Evolutionary conservation across 2,797 vertebrate species (phyloP), one percentile per base, ranked within the genome.

Genomic region (Mycteria americana): DNA sequence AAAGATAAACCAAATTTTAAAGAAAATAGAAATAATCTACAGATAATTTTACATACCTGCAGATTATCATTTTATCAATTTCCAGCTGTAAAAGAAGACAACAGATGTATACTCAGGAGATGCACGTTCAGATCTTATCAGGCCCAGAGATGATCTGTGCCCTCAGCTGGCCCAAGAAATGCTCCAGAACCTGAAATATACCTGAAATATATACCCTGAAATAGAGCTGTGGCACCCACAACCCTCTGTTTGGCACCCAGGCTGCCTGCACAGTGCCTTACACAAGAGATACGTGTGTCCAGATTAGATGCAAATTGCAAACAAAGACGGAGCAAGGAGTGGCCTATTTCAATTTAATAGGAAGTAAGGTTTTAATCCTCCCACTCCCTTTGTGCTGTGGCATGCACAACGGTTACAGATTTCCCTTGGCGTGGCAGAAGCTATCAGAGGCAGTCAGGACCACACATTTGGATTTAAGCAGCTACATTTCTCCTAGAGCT

Each of bases 381-480:
- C 46, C 12, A 30, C 33, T 65, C 14, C 2, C 17, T 77, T 21
- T 0, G 0, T 74, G 16, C 56, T 41, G 24, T 53, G 45, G 7
- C 28, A 59, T 7, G 15, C 17, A n/a, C 41, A 77, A 77, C 37
- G 43, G 30, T 65, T 86, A 54, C 50, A 41, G 10, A 54, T 79
- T 83, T 77, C 59, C 54, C 30, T 62, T 56, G 76, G 35, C 39
- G 28, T n/a, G 21, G 21, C 46, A 79, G 60, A 85, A 69, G 37
- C 35, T 57, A 24, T 62, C 39, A 50, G 51, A 89, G 45, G 35
- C n/a, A 4, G 28, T 33, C 37, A 80, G 78, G 81, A 85, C 67
- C 53, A 93, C 80, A 90, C 54, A 60, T 87, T 46, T 75, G 43
- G 35, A 74, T 73, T 75, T 74, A 83, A 91, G 77, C 28, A 86